phyloP scores from a whole-genome alignment of 1,140 invertebrate species.

The Aricia agestis region DNA sequence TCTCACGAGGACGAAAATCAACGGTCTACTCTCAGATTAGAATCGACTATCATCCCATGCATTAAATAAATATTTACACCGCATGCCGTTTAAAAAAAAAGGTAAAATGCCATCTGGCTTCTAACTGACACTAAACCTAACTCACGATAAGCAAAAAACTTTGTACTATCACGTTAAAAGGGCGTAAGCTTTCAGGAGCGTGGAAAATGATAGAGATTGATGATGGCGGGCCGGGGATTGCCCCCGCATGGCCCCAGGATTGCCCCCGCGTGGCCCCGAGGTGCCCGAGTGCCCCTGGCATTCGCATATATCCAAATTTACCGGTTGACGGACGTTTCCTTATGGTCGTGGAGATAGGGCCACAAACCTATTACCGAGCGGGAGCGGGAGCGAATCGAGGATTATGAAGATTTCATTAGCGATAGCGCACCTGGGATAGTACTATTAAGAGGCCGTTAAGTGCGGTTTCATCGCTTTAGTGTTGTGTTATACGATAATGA shows the following conservation, averaged over 20 bases:
- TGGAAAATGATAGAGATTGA: slow-evolving; percentile 57
- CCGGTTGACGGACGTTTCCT: slow-evolving; percentile 65
- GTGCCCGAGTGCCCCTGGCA: slow-evolving; percentile 49
- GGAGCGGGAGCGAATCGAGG: neutral
- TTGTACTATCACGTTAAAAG: slow-evolving; percentile 23
- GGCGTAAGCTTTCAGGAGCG: slow-evolving; percentile 14
- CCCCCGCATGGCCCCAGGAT: slow-evolving; percentile 24
- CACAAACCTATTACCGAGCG: neutral
- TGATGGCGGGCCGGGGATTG: slow-evolving; percentile 34
- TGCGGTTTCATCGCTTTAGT: neutral
- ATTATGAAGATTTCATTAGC: neutral
- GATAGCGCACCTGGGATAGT: neutral
- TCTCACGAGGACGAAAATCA: too few relatives aligned
- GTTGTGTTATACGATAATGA: neutral
- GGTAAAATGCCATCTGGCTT: neutral
- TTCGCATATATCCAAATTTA: slow-evolving; percentile 73
- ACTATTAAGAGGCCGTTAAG: neutral
- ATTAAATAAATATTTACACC: slow-evolving; percentile 15
- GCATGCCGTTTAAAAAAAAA: neutral
- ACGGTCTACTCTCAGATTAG: too few relatives aligned
- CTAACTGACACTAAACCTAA: neutral
- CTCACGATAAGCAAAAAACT: neutral
- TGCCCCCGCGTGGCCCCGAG: slow-evolving; percentile 29
- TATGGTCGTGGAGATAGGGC: slow-evolving; percentile 34
- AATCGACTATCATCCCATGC: too few relatives aligned